A percentile compares a stretch with the other conserved stretches of the same genome.
These are phyloP conservation scores for Oncopodura yosiiana DNA, from an alignment of 1,140 invertebrate species.

Conservation along the genomic window DNA sequence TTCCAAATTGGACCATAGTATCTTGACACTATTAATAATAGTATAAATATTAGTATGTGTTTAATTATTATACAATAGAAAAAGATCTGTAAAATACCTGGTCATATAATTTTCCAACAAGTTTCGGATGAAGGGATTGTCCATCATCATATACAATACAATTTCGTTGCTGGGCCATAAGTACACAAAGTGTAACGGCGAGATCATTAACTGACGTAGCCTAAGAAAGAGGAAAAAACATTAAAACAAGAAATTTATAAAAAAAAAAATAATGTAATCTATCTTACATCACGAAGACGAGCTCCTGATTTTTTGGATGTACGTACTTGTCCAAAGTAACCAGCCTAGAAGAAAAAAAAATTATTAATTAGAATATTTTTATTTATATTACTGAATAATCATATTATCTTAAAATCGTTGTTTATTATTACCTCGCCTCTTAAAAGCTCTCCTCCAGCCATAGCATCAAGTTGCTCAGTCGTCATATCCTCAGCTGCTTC, in stretches of 20 bases:
- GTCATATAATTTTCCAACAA: constrained; percentile 59
- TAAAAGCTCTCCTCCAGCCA: constrained; percentile 90
- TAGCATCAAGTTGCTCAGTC: constrained; percentile 85
- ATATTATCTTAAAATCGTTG: background rate
- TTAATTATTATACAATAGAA: background rate
- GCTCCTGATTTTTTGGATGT: constrained; percentile 94
- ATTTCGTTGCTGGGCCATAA: constrained; percentile 94
- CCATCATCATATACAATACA: constrained; percentile 82
- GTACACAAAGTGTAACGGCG: constrained; percentile 80
- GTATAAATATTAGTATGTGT: background rate
- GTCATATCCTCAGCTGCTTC: constrained; percentile 96
- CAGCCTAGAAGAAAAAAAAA: constrained; percentile 52
- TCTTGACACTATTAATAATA: constrained; percentile 76
- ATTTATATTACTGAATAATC: background rate
- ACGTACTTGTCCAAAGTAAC: constrained; percentile 91
- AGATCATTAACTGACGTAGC: constrained; percentile 83
- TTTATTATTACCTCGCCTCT: constrained; percentile 65
- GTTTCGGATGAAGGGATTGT: constrained; percentile 80
- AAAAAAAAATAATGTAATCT: no score
- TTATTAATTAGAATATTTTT: background rate
- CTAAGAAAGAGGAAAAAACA: no score
- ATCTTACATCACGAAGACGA: constrained; percentile 95
- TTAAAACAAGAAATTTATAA: no score
- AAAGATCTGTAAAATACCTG: constrained; percentile 36
- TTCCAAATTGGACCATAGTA: constrained; percentile 93